Conservation (phyloP, 2,113 vertebrate genomes). For the crab-eating macaque (Macaca fascicularis) region DNA sequence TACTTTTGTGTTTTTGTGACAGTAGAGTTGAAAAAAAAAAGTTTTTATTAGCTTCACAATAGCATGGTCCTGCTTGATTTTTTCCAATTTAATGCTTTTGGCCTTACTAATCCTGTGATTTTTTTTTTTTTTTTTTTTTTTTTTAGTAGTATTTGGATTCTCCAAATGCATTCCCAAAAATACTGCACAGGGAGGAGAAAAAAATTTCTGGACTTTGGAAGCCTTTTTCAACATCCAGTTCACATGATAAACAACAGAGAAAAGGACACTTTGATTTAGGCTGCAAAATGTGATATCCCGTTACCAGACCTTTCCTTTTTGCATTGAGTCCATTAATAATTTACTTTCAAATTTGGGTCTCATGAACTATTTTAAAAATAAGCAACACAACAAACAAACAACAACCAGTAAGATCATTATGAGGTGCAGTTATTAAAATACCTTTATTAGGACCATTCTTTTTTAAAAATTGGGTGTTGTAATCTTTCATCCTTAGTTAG, state of each 20-base stretch:
- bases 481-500: neutral
- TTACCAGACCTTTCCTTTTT: neutral
- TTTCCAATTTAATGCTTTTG: slow-evolving; percentile 19
- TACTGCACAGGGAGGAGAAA: neutral
- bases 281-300: neutral
- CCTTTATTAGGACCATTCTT: neutral
- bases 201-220: neutral
- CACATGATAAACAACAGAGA: neutral
- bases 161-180: neutral
- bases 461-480: neutral
- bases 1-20: neutral
- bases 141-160: neutral
- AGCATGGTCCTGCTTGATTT: neutral
- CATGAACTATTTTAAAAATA: slow-evolving; percentile 22
- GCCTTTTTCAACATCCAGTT: neutral
- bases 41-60: slow-evolving; percentile 23
- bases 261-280: neutral
- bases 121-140: neutral
- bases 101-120: neutral
- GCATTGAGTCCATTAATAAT: neutral
- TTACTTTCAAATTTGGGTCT: neutral
- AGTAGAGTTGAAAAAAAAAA: neutral
- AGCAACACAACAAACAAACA: neutral
- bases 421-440: neutral
- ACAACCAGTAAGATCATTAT: neutral